phyloP scores from a whole-genome alignment of 2,888 invertebrate species.

The Drepanosiphum platanoidis region DNA sequence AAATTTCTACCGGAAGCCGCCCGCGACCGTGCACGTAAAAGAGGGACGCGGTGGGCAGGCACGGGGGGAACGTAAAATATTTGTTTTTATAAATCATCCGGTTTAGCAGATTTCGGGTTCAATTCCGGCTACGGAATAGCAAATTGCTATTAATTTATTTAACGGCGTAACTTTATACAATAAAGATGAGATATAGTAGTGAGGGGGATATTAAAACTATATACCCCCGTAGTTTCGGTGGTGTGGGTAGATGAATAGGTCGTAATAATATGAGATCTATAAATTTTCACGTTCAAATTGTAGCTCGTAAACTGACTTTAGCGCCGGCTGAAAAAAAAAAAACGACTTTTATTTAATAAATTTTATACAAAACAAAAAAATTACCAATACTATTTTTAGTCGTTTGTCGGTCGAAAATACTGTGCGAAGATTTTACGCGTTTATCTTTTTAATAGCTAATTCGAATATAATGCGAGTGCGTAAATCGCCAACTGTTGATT shows the following conservation, averaged over 20 bases:
- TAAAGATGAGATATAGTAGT: slow-evolving; percentile 56
- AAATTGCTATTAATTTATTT: slow-evolving; percentile 57
- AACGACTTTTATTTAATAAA: too few species aligned
- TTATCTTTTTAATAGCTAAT: too few species aligned
- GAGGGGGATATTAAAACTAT: slow-evolving; percentile 52
- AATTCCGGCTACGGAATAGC: slow-evolving; percentile 45
- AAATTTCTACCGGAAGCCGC: slow-evolving; percentile 23
- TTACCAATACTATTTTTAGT: too few species aligned
- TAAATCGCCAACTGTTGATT: too few species aligned
- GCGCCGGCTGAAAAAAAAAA: not conserved
- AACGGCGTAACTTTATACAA: slow-evolving; percentile 55
- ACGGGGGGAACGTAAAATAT: slow-evolving; percentile 17
- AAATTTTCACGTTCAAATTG: not conserved
- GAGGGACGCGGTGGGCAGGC: not conserved
- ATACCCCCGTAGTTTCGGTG: slow-evolving; percentile 25
- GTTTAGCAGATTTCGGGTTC: slow-evolving; percentile 51
- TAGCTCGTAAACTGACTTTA: too few species aligned
- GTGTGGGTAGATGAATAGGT: slow-evolving; percentile 6
- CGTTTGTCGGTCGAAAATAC: too few species aligned
- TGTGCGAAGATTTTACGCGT: too few species aligned
- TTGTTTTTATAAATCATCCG: slow-evolving; percentile 55
- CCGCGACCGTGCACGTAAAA: not conserved
- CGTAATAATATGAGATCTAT: slow-evolving; percentile 13
- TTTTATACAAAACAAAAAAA: too few species aligned
- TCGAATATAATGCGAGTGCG: too few species aligned